Conservation (phyloP, 2,888 invertebrate species). For the Dryobota labecula region DNA sequence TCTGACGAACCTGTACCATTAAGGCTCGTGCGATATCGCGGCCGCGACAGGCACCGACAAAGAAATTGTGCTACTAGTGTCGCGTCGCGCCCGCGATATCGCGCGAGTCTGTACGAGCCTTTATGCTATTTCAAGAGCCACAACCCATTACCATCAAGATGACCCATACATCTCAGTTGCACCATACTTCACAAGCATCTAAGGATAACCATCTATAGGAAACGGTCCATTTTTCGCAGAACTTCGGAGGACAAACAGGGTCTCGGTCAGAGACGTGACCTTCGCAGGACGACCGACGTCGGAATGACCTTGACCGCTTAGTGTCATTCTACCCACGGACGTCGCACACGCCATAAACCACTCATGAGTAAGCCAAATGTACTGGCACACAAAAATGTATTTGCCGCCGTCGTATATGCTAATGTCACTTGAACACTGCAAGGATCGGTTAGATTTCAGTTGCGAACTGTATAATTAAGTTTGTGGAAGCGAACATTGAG, state of each 20-base stretch:
- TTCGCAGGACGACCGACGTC: conserved; percentile 67
- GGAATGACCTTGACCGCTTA: conserved; percentile 71
- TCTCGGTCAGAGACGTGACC: conserved; percentile 67
- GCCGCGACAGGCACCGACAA: no score
- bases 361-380: conserved; percentile 66
- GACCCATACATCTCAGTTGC: conserved; percentile 37
- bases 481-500: conserved; percentile 54
- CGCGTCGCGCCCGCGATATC: no score
- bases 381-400: conserved; percentile 61
- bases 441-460: conserved; percentile 44
- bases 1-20: conserved; percentile 15
- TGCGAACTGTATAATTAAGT: conserved; percentile 57
- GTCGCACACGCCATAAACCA: conserved; percentile 66
- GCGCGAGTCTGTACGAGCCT: no score
- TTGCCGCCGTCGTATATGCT: conserved; percentile 55
- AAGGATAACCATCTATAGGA: conserved; percentile 57
- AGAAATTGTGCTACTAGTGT: no score
- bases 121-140: no score
- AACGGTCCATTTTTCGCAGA: conserved; percentile 52
- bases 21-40: no score
- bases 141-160: conserved; percentile 40
- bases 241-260: conserved; percentile 61
- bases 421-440: conserved; percentile 42
- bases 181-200: conserved; percentile 52
- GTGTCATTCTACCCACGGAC: conserved; percentile 74